A percentile compares a stretch with the other conserved stretches of the same genome.
Conservation (phyloP, 1,140 invertebrate species). For the Psilanteris sp. region DNA sequence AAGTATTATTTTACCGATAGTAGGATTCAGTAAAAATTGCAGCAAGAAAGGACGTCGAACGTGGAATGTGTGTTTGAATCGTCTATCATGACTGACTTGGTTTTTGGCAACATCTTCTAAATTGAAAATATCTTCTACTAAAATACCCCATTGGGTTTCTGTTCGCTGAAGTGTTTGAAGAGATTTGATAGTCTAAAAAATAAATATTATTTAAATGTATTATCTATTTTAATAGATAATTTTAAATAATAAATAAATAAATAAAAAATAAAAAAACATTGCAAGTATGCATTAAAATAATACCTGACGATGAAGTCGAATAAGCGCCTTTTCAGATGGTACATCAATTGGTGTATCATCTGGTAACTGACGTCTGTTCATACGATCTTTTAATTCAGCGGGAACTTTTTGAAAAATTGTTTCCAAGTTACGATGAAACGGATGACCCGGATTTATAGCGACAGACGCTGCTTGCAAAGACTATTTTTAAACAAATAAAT, state of each 20-base stretch:
- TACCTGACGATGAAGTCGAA: constrained; percentile 89
- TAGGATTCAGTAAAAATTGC: constrained; percentile 84
- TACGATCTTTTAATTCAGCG: constrained; percentile 86
- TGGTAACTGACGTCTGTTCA: constrained; percentile 83
- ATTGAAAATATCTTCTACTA: constrained; percentile 89
- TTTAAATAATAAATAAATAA: too few species aligned
- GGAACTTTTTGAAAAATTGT: constrained; percentile 94
- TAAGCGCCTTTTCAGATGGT: constrained; percentile 89
- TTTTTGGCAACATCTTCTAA: constrained; percentile 94
- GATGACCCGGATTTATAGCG: constrained; percentile 85
- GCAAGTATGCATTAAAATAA: too few species aligned
- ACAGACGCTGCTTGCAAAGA: constrained; percentile 86
- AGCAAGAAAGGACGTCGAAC: constrained; percentile 80
- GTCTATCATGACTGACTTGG: constrained; percentile 85
- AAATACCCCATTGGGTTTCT: constrained; percentile 94
- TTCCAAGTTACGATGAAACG: constrained; percentile 86
- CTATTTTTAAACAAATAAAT: constrained; percentile 58
- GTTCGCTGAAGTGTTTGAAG: constrained; percentile 93
- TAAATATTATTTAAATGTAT: too few species aligned
- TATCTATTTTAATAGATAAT: too few species aligned
- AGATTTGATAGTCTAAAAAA: constrained; percentile 88
- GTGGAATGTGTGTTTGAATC: constrained; percentile 90
- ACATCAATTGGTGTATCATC: constrained; percentile 85
- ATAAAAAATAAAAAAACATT: too few species aligned
- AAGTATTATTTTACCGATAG: constrained; percentile 81